Conservation (phyloP, 2,797 vertebrate genomes). For the Malacoraja senta region DNA sequence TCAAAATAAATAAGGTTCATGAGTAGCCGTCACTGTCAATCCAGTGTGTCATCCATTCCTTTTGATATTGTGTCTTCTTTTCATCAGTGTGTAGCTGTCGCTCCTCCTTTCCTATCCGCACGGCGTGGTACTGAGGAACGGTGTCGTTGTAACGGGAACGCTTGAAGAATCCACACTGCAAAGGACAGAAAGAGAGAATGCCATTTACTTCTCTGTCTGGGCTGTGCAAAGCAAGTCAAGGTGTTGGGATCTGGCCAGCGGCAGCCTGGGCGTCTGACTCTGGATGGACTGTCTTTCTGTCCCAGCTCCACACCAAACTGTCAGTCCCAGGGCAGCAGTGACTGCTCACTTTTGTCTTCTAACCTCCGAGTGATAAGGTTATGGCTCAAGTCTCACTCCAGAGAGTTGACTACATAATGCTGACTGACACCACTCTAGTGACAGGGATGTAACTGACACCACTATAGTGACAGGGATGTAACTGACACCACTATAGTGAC, state of each 20-base stretch:
- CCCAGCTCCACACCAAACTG: too few species aligned
- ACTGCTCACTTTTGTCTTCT: background rate
- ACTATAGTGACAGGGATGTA: too few species aligned
- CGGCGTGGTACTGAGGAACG: conserved; percentile 81
- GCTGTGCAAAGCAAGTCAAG: background rate
- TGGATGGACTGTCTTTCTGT: too few species aligned
- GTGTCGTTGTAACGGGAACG: conserved; percentile 72
- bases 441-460: too few species aligned
- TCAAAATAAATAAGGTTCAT: conserved; percentile 48
- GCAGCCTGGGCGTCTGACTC: background rate
- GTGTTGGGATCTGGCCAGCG: background rate
- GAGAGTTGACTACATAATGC: too few species aligned
- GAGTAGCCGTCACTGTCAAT: conserved; percentile 47
- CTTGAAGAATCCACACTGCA: conserved; percentile 83
- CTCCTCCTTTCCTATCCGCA: conserved; percentile 81
- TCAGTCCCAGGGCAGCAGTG: background rate
- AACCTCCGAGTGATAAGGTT: background rate
- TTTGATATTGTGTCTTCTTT: conserved; percentile 69
- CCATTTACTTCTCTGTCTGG: conserved; percentile 6
- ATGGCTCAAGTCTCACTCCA: background rate
- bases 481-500: too few species aligned
- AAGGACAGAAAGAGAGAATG: background rate
- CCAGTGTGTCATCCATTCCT: conserved; percentile 77
- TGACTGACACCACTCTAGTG: background rate
- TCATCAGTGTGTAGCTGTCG: conserved; percentile 74